These are phyloP conservation scores for Palythoa heliodiscus DNA, from an alignment of 92 coral and sea anemone species.

Conservation along the genomic window DNA sequence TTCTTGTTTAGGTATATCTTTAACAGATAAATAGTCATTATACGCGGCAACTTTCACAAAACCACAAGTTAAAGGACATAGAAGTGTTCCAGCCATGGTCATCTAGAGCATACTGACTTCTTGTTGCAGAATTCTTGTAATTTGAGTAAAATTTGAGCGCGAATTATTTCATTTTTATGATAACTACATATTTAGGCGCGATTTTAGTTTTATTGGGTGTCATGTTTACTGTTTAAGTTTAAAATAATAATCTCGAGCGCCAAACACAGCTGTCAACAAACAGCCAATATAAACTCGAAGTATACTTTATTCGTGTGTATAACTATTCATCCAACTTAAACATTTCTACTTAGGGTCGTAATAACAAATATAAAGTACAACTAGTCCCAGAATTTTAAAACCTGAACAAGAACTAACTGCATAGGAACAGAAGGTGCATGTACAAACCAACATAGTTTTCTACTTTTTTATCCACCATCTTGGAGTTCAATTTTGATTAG, in stretches of 20 bases:
- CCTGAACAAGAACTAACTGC: background rate
- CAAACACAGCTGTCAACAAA: background rate
- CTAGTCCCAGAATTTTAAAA: background rate
- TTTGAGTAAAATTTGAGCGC: conserved; percentile 15
- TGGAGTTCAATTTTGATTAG: background rate
- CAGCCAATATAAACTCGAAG: background rate
- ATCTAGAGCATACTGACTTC: background rate
- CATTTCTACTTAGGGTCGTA: background rate
- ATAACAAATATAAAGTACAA: background rate
- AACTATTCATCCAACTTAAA: background rate
- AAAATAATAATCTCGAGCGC: background rate
- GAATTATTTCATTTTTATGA: background rate
- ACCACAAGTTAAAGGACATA: conserved; percentile 25
- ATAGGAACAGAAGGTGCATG: background rate
- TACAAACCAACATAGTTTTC: background rate
- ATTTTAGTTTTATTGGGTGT: background rate
- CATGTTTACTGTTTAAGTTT: conserved; percentile 1
- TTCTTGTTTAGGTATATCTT: background rate
- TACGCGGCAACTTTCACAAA: conserved; percentile 15
- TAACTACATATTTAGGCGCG: background rate
- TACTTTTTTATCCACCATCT: conserved; percentile 24
- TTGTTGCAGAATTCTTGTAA: background rate
- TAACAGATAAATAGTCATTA: background rate
- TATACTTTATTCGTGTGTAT: background rate
- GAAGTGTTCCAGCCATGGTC: conserved; percentile 35